phyloP scores from a whole-genome alignment of 2,797 vertebrate genomes.

The Naso thynnoides region DNA sequence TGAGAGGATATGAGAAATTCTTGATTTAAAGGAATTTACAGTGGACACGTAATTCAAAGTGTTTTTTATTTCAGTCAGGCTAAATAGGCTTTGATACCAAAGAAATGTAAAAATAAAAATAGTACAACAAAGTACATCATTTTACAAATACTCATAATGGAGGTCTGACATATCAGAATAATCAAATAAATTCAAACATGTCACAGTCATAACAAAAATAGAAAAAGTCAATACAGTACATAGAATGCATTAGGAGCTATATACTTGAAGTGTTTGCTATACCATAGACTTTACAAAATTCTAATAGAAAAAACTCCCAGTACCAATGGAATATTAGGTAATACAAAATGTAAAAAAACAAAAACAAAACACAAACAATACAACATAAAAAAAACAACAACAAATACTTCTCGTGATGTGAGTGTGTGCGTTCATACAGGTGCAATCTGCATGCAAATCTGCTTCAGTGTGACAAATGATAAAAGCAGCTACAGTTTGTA shows the following conservation, averaged over 20 bases:
- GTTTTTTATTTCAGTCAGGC: conserved; percentile 80
- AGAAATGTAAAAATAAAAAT: conserved; percentile 83
- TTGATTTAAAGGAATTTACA: not conserved
- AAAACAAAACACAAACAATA: conserved; percentile 53
- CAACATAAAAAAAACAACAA: conserved; percentile 35
- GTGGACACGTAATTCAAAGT: conserved; percentile 54
- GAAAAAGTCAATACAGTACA: conserved; percentile 85
- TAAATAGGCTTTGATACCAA: conserved; percentile 82
- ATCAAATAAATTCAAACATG: conserved; percentile 77
- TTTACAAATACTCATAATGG: conserved; percentile 83
- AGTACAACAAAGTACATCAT: conserved; percentile 83
- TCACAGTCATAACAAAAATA: conserved; percentile 85
- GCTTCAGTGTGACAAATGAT: conserved; percentile 63
- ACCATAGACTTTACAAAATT: conserved; percentile 86
- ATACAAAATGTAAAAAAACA: conserved; percentile 77
- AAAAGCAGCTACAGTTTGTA: conserved; percentile 69
- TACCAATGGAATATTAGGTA: conserved; percentile 79
- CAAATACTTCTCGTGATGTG: conserved; percentile 55
- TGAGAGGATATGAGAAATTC: not conserved
- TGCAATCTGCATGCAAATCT: conserved; percentile 81
- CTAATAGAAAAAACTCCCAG: conserved; percentile 85
- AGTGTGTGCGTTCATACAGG: conserved; percentile 72
- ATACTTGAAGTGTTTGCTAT: conserved; percentile 81
- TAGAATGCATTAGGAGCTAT: conserved; percentile 82
- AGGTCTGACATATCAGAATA: conserved; percentile 79